Base-by-base conservation (phyloP, 1,140 invertebrate species). In the Lasioglossum baleicum region DNA sequence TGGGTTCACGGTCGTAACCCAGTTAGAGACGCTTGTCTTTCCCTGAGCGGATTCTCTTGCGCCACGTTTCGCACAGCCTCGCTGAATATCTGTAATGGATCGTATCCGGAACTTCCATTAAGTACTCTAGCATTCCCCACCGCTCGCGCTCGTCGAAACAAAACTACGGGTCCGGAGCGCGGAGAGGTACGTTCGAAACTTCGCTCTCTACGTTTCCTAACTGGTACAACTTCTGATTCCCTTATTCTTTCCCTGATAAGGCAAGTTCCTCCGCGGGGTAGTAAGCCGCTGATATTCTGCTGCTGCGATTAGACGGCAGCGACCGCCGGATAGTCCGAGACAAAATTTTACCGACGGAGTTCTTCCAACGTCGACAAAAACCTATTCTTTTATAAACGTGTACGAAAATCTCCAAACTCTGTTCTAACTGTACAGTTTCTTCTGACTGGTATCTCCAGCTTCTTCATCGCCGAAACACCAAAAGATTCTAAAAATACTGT, bases 101-200 rank as follows among this genome's bases (percentile, higher is more conserved):
- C 75, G 68, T 78, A 78, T 78, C 68, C 75, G 75, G 75, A 78
- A 78, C 68, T 78, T 78, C 68, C 75, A 78, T 78, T 78, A 78
- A 78, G 68, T 60, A 60, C 17, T 53, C 68, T 26, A 15, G 20
- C 73, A 15, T 35, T 15, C 61, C 64, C 15, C 17, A 26, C 0
- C 20, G n/a, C 40, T n/a, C n/a, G n/a, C 42, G 44, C 51, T 7
- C 20, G 20, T 7, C 56, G 56, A 58, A 58, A 58, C 20, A n/a
- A 75, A 73, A 58, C 5, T 70, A 40, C 26, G 48, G 35, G 2
- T 44, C 1, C 8, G 17, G 42, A 63, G 1, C n/a, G 51, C 51
- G 51, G 13, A 15, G 58, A 7, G 17, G 8, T 2, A 22, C 10
- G 53, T 15, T 44, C 15, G 15, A 15, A 61, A 72, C 68, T 63